Conservation (phyloP, 2,113 vertebrate genomes). For the Melanerpes formicivorus region DNA sequence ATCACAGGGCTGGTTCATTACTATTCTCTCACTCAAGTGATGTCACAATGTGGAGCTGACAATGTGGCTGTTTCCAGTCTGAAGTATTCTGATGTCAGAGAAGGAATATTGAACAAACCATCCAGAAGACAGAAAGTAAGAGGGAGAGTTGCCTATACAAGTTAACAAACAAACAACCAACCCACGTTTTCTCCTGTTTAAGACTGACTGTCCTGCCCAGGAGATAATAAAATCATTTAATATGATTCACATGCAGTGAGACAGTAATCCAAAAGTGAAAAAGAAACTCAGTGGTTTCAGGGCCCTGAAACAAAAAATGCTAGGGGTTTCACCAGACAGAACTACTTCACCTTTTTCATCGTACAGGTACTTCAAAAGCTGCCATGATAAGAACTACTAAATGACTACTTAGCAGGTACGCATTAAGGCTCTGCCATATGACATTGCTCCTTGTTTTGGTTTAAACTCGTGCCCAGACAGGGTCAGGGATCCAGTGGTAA, state of each 20-base stretch:
- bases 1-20: fast-evolving
- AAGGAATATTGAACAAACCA: not conserved
- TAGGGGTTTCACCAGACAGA: not conserved
- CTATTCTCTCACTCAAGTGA: not conserved
- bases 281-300: not conserved
- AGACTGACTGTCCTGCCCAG: not conserved
- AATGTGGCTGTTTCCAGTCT: not conserved
- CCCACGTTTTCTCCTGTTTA: not conserved
- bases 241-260: not conserved
- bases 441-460: not conserved
- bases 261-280: not conserved
- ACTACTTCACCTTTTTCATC: not conserved
- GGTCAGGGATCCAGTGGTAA: not conserved
- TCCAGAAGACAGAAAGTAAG: not conserved
- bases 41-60: fast-evolving
- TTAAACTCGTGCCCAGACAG: not conserved
- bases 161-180: not conserved
- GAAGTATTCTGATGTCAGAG: not conserved
- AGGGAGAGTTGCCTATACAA: not conserved
- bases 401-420: not conserved
- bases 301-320: not conserved
- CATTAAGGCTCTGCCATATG: not conserved
- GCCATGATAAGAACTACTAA: not conserved
- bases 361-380: not conserved
- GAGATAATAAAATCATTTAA: not conserved